A percentile compares a stretch with the other conserved stretches of the same genome.
phyloP scores from a whole-genome alignment of 2,113 vertebrate genomes.

The Danio rerio region GRCz12tu NC_133195.1:1595001-1595500 shows the following conservation, averaged over 20 bases:
- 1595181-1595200: conserved; percentile 13
- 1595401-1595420: conserved; percentile 8
- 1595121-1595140: neutral
- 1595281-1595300: neutral
- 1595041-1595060: neutral
- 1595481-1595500: neutral
- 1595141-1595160: neutral
- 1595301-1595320: conserved; percentile 79
- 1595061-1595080: neutral
- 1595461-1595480: neutral
- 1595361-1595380: conserved; percentile 52
- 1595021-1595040: neutral
- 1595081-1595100: conserved; percentile 4
- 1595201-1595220: neutral
- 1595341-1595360: conserved; percentile 49
- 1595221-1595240: conserved; percentile 20
- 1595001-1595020: neutral
- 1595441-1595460: neutral
- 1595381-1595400: conserved; percentile 9
- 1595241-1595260: conserved; percentile 7
- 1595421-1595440: conserved; percentile 28
- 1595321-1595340: conserved; percentile 68
- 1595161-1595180: conserved; percentile 21
- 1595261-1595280: neutral
- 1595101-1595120: conserved; percentile 3